phyloP scores from a whole-genome alignment of 2,797 vertebrate species.

The Chelonia mydas region DNA sequence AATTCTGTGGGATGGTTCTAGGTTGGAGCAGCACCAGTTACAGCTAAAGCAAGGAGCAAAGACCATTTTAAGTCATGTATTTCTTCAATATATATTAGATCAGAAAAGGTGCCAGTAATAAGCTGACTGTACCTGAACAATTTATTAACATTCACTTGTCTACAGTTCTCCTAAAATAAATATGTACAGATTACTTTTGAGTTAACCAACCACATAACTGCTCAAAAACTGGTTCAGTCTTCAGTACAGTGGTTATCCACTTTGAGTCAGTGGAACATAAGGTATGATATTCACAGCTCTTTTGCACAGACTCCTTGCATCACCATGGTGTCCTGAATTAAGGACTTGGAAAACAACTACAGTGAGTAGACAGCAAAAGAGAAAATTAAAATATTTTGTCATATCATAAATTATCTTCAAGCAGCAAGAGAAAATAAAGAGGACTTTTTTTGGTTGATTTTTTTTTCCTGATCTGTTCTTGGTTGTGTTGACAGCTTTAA shows the following conservation, averaged over 20 bases:
- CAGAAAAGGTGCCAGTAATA: neutral
- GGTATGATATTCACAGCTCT: neutral
- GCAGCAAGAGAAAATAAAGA: too few relatives aligned
- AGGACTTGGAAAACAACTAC: neutral
- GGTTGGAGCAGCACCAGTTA: neutral
- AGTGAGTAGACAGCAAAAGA: too few relatives aligned
- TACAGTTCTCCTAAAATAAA: neutral
- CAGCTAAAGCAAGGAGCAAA: neutral
- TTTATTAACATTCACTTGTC: neutral
- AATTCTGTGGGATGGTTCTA: neutral
- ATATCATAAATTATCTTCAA: too few relatives aligned
- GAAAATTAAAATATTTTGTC: too few relatives aligned
- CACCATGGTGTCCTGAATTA: neutral
- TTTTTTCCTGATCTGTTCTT: neutral
- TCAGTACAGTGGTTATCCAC: neutral
- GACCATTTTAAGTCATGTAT: neutral
- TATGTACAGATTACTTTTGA: neutral
- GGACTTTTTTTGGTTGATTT: too few relatives aligned
- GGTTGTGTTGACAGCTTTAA: neutral
- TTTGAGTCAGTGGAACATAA: neutral
- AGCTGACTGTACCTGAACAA: slow-evolving; percentile 28
- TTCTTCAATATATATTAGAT: neutral
- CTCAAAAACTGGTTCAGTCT: neutral
- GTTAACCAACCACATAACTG: slow-evolving; percentile 27
- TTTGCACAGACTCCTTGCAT: neutral